These are phyloP conservation scores for Scaptomyza flava DNA, from an alignment of 2,888 invertebrate species.

Conservation along the genomic window DNA sequence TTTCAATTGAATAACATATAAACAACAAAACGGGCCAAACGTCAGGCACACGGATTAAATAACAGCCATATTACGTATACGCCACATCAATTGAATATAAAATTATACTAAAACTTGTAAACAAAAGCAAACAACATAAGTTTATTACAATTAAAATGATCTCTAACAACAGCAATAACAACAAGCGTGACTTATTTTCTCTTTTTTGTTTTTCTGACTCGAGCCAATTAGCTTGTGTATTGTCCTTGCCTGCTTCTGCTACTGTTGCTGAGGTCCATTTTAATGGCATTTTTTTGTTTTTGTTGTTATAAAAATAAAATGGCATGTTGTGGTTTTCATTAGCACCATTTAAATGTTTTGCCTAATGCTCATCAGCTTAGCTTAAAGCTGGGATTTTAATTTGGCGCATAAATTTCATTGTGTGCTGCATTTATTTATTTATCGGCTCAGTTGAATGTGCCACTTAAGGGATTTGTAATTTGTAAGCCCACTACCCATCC, in stretches of 20 bases:
- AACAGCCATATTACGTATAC: constrained; percentile 37
- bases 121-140: neutral
- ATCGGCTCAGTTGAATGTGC: constrained; percentile 45
- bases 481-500: constrained; percentile 23
- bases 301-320: constrained; percentile 16
- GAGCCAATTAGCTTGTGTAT: constrained; percentile 56
- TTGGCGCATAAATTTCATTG: constrained; percentile 62
- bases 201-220: constrained; percentile 24
- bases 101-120: constrained; percentile 4
- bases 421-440: constrained; percentile 60
- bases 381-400: constrained; percentile 65
- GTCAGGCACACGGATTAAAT: constrained; percentile 49
- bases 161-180: constrained; percentile 14
- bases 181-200: constrained; percentile 28
- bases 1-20: constrained; percentile 75
- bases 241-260: constrained; percentile 26
- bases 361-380: constrained; percentile 51
- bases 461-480: constrained; percentile 67
- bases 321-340: constrained; percentile 34
- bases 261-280: constrained; percentile 32
- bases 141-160: constrained; percentile 45
- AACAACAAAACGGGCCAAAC: constrained; percentile 52
- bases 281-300: constrained; percentile 45
- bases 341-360: constrained; percentile 11
- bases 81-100: constrained; percentile 29